Percentiles rank a stretch among this genome's conserved stretches.
phyloP scores from a whole-genome alignment of 2,797 vertebrate genomes.

The Neoniphon sammara region DNA sequence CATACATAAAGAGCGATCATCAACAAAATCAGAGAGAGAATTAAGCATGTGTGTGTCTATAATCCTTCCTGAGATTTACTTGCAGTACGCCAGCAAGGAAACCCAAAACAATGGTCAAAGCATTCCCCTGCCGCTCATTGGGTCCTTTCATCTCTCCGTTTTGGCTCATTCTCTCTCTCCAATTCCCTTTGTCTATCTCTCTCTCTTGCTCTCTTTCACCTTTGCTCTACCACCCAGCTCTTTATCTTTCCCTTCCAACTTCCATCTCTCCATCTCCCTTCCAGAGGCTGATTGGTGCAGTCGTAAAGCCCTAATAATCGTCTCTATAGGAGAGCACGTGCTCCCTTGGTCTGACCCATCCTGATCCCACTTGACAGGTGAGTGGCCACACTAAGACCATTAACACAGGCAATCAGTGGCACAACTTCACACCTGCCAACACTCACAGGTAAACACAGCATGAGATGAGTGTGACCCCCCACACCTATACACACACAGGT shows the following conservation, averaged over 20 bases:
- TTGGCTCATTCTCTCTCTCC: neutral
- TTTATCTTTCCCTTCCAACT: neutral
- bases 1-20: neutral
- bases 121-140: neutral
- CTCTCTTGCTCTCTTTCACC: neutral
- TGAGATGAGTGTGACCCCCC: neutral
- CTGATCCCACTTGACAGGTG: conserved; percentile 77
- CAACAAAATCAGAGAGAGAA: neutral
- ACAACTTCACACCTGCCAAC: conserved; percentile 56
- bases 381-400: conserved; percentile 71
- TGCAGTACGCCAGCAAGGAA: no score
- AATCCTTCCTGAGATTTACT: neutral
- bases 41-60: neutral
- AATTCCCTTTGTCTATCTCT: neutral
- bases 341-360: conserved; percentile 39
- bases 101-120: neutral
- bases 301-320: conserved; percentile 70
- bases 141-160: neutral
- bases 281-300: conserved; percentile 37
- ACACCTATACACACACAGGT: neutral
- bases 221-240: neutral
- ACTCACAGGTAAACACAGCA: conserved; percentile 46
- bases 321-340: conserved; percentile 65
- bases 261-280: neutral
- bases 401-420: conserved; percentile 63